Evolutionary conservation across 2,113 vertebrate genomes (phyloP).

Genomic region (Stegostoma tigrinum): DNA sequence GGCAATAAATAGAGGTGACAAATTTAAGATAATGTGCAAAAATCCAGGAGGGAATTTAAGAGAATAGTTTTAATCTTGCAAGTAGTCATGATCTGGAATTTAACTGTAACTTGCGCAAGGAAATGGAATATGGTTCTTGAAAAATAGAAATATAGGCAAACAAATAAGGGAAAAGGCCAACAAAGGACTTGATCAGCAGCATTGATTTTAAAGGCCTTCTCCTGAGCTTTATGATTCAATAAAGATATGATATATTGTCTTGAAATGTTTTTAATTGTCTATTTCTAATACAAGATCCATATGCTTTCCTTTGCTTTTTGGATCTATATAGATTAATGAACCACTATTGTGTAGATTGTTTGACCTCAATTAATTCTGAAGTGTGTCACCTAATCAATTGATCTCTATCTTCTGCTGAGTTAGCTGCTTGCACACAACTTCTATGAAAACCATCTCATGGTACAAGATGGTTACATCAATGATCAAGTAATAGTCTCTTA

Average conservation of each 20-base stretch:
- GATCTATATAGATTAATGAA: not conserved
- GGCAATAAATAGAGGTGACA: too few species aligned
- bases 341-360: not conserved
- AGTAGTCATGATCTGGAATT: not conserved
- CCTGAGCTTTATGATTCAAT: not conserved
- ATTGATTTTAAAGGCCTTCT: not conserved
- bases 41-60: not conserved
- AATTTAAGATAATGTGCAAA: not conserved
- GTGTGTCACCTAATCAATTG: not conserved
- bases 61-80: not conserved
- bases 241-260: not conserved
- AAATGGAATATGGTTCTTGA: not conserved
- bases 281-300: not conserved
- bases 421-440: not conserved
- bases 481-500: not conserved
- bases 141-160: not conserved
- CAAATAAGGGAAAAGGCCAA: not conserved
- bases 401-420: not conserved
- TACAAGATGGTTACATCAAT: not conserved
- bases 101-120: not conserved
- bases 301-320: not conserved
- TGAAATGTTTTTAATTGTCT: not conserved
- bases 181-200: not conserved
- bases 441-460: not conserved
- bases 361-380: not conserved